Evolutionary conservation across 2,797 vertebrate species (phyloP).

Genomic region (Sus cebifrons): DNA sequence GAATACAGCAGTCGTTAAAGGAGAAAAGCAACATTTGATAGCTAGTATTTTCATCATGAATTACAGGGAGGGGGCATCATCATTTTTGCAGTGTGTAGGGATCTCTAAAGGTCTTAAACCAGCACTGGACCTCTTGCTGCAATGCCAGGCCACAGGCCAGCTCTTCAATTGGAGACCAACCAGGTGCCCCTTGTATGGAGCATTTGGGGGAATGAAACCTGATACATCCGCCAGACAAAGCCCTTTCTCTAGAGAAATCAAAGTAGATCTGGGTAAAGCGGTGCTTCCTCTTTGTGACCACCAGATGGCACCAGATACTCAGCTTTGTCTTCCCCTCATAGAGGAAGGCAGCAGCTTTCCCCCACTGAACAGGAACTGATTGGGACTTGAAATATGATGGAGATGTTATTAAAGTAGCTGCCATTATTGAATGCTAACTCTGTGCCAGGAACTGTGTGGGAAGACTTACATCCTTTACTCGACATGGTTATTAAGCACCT

Average conservation of each 20-base stretch:
- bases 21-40: neutral
- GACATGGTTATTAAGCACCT: neutral
- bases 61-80: neutral
- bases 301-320: constrained; percentile 84
- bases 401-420: neutral
- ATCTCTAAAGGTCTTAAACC: neutral
- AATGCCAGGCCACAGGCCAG: neutral
- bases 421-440: neutral
- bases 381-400: neutral
- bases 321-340: neutral
- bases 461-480: constrained; percentile 37
- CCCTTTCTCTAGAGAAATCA: constrained; percentile 4
- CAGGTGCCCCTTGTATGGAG: neutral
- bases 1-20: neutral
- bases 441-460: neutral
- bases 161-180: neutral
- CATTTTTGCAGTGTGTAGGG: neutral
- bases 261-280: fast-evolving
- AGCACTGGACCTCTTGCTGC: neutral
- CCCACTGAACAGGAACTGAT: neutral
- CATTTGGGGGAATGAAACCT: neutral
- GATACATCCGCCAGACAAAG: constrained; percentile 21
- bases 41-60: neutral
- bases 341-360: fast-evolving
- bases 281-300: constrained; percentile 29